Conservation (phyloP, 1,140 invertebrate species). For the Aphis gossypii region DNA sequence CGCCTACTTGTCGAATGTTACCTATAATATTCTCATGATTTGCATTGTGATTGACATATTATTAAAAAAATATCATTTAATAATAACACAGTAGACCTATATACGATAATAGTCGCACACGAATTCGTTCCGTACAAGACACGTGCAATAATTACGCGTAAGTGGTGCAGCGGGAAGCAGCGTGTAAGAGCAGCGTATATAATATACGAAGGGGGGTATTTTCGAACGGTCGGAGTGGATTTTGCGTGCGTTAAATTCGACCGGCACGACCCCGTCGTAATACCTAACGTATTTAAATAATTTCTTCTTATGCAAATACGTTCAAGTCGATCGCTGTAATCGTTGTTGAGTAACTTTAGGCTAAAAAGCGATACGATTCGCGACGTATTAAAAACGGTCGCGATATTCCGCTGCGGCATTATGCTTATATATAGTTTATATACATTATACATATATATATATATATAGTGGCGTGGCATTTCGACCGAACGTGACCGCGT, state of each 20-base stretch:
- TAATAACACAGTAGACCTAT: not conserved
- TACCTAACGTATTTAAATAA: not conserved
- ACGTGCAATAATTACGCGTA: not conserved
- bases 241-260: not conserved
- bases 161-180: not conserved
- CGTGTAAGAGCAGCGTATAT: not conserved
- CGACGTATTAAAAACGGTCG: conserved; percentile 9
- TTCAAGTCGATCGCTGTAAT: not conserved
- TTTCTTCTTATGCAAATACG: not conserved
- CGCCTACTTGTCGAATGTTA: not conserved
- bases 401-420: not conserved
- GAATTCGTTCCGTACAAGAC: not conserved
- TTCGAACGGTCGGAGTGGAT: not conserved
- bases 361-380: not conserved
- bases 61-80: not conserved
- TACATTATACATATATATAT: too few relatives aligned
- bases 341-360: not conserved
- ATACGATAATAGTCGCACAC: not conserved
- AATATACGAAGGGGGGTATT: not conserved
- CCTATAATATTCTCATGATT: too few relatives aligned
- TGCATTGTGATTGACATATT: not conserved
- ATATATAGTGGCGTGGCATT: not conserved
- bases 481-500: conserved; percentile 19
- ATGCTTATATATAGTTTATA: not conserved
- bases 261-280: not conserved